Percentiles rank a stretch among this genome's conserved stretches.
These are phyloP conservation scores for Seira ritae DNA, from an alignment of 2,888 invertebrate genomes.

Conservation along the genomic window DNA sequence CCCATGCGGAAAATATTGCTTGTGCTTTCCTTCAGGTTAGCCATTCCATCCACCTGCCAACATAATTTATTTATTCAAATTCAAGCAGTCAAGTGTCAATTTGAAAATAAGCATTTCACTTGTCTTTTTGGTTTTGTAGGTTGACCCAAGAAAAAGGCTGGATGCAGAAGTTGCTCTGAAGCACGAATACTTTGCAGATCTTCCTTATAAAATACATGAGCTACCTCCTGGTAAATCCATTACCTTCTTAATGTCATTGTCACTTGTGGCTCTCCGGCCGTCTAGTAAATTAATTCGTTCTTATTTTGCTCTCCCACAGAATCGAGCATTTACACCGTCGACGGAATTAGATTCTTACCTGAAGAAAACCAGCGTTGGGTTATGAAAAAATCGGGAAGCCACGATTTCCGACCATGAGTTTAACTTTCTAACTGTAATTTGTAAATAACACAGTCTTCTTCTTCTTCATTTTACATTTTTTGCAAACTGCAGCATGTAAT, in stretches of 20 bases:
- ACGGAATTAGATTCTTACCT: constrained; percentile 90
- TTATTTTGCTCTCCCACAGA: too few species aligned
- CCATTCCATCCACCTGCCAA: background rate
- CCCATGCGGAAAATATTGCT: constrained; percentile 92
- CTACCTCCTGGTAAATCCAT: constrained; percentile 94
- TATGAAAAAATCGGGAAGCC: constrained; percentile 72
- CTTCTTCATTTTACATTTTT: background rate
- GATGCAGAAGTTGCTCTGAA: constrained; percentile 90
- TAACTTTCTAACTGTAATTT: constrained; percentile 41
- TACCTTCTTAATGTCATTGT: constrained; percentile 15
- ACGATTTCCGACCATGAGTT: constrained; percentile 72
- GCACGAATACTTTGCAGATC: constrained; percentile 92
- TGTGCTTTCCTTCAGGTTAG: constrained; percentile 83
- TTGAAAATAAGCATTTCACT: too few species aligned
- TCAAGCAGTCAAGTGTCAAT: too few species aligned
- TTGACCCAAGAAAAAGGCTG: constrained; percentile 90
- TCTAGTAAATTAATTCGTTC: too few species aligned
- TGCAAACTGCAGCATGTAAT: background rate
- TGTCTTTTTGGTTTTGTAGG: constrained; percentile 78
- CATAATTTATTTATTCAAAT: background rate
- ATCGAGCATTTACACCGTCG: constrained; percentile 95
- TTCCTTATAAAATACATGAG: constrained; percentile 92
- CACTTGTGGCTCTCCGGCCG: constrained; percentile 4
- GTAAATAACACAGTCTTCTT: background rate
- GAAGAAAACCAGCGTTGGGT: constrained; percentile 79